phyloP scores from a whole-genome alignment of 64 coral and sea anemone genomes.

The Montipora efflorescens region DNA sequence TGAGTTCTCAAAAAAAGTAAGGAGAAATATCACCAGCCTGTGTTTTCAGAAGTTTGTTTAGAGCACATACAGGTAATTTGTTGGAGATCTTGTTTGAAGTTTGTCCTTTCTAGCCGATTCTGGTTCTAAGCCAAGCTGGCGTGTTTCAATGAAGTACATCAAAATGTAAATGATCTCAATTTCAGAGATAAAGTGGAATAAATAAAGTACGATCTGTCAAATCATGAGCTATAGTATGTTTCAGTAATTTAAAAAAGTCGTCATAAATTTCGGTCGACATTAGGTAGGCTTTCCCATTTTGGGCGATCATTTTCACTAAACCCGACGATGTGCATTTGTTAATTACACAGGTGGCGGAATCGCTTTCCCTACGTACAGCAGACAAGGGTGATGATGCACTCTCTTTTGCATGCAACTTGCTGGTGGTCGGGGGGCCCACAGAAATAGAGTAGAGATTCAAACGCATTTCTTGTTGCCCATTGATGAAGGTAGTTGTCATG shows the following conservation, averaged over 20 bases:
- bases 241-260: background rate
- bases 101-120: too few relatives aligned
- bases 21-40: too few relatives aligned
- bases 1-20: too few relatives aligned
- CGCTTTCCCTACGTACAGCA: background rate
- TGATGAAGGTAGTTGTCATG: background rate
- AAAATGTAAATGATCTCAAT: too few relatives aligned
- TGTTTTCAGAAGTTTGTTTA: too few relatives aligned
- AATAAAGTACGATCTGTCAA: too few relatives aligned
- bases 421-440: conserved; percentile 40
- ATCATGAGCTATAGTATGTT: too few relatives aligned
- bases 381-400: background rate
- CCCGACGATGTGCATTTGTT: conserved; percentile 25
- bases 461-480: conserved; percentile 1
- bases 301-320: background rate
- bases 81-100: too few relatives aligned
- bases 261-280: background rate
- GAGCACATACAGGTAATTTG: too few relatives aligned
- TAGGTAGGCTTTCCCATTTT: background rate
- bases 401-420: conserved; percentile 10
- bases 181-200: too few relatives aligned
- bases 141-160: too few relatives aligned
- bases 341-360: background rate
- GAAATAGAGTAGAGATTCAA: conserved; percentile 49
- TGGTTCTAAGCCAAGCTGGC: too few relatives aligned